Percentiles rank a stretch among this genome's conserved stretches.
These are phyloP conservation scores for Harpagoxenus sublaevis DNA, from an alignment of 2,888 invertebrate genomes.

Conservation along the genomic window DNA sequence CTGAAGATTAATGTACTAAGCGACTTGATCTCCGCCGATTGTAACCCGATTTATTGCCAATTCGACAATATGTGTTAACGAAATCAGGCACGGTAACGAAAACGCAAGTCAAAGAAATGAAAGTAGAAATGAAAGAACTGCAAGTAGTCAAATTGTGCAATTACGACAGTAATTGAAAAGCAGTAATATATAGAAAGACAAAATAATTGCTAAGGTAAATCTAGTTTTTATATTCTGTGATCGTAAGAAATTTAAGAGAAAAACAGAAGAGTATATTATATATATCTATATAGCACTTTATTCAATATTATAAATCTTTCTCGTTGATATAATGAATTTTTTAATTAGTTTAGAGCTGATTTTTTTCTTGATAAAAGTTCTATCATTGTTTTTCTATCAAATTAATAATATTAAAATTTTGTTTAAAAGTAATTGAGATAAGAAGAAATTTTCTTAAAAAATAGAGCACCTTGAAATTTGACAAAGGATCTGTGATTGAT, in stretches of 20 bases:
- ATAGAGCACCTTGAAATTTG: not conserved
- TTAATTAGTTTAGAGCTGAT: not conserved
- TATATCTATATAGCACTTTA: not conserved
- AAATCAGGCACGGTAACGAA: constrained; percentile 7
- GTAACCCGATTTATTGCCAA: constrained; percentile 7
- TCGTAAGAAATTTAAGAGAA: constrained; percentile 58
- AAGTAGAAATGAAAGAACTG: too few species aligned
- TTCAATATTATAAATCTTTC: not conserved
- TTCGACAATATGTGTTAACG: not conserved
- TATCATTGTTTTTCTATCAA: too few species aligned
- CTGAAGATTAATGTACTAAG: constrained; percentile 33
- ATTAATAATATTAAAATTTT: constrained; percentile 5
- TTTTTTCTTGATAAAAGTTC: not conserved
- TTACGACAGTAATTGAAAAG: constrained; percentile 65
- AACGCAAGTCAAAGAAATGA: constrained; percentile 4
- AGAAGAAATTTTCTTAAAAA: not conserved
- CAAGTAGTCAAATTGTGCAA: constrained; percentile 59
- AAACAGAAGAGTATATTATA: not conserved
- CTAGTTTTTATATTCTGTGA: constrained; percentile 71
- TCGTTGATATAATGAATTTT: constrained; percentile 4
- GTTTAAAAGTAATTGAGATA: not conserved
- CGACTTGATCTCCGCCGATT: constrained; percentile 5
- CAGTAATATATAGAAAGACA: constrained; percentile 73
- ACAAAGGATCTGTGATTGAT: constrained; percentile 18
- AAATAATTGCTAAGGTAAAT: constrained; percentile 84